Evolutionary conservation across 2,888 invertebrate genomes (phyloP).

Genomic region (Epirrhoe tristata): DNA sequence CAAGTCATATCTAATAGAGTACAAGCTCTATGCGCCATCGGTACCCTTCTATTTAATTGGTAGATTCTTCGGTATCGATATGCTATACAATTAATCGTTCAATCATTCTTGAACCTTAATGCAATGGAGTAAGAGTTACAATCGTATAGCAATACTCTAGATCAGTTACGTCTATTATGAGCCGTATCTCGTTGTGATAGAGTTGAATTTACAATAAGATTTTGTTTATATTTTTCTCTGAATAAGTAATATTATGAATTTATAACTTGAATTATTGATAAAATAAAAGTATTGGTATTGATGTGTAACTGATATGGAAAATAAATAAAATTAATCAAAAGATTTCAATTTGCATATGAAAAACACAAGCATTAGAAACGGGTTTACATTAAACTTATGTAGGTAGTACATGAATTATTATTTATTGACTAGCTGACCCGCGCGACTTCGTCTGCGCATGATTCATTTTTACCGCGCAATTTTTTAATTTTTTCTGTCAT

Average conservation of each 20-base stretch:
- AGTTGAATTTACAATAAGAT: neutral
- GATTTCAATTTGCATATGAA: neutral
- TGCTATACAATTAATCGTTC: conserved; percentile 18
- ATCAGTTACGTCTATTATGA: neutral
- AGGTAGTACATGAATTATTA: too few species aligned
- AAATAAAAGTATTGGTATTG: neutral
- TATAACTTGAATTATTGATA: conserved; percentile 4
- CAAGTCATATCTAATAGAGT: conserved; percentile 17
- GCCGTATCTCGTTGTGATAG: neutral
- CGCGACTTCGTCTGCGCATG: too few species aligned
- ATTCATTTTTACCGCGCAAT: too few species aligned
- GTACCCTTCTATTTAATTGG: conserved; percentile 33
- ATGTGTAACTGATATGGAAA: neutral
- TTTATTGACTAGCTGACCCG: too few species aligned
- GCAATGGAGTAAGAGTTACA: neutral
- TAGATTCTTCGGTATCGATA: conserved; percentile 34
- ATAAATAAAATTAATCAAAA: neutral
- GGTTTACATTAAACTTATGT: neutral
- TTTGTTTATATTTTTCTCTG: conserved; percentile 1
- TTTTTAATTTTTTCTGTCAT: too few species aligned
- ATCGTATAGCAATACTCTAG: neutral
- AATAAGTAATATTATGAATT: conserved; percentile 7
- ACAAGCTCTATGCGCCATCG: conserved; percentile 23
- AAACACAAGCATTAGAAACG: neutral
- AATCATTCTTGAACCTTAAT: neutral